A percentile compares a stretch with the other conserved stretches of the same genome.
phyloP scores from a whole-genome alignment of 2,888 invertebrate species.

The Drosophila tanythrix region DNA sequence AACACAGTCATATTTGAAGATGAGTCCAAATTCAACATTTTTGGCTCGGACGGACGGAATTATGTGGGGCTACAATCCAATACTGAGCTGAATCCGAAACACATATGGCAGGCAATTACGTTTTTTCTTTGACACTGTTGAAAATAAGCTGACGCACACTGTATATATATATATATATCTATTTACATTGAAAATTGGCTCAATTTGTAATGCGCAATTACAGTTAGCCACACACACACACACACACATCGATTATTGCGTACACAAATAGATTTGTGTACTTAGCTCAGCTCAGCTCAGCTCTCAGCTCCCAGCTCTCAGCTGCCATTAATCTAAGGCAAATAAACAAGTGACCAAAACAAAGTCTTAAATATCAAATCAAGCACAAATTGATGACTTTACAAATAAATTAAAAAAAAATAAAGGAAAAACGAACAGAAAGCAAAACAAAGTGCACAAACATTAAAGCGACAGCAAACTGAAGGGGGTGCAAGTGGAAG shows the following conservation, averaged over 20 bases:
- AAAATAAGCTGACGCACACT: too few relatives aligned
- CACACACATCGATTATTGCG: neutral
- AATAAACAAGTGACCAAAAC: slow-evolving; percentile 10
- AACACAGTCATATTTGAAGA: too few relatives aligned
- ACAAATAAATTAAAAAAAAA: neutral
- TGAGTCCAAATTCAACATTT: too few relatives aligned
- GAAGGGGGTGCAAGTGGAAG: neutral
- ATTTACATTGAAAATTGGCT: neutral
- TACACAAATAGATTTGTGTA: neutral
- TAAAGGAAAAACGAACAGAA: neutral
- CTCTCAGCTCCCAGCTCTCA: neutral
- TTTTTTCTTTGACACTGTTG: too few relatives aligned
- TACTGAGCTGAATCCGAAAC: too few relatives aligned
- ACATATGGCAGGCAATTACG: too few relatives aligned
- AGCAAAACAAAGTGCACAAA: slow-evolving; percentile 5
- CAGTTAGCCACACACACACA: neutral
- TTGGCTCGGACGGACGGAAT: too few relatives aligned
- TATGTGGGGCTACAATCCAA: too few relatives aligned
- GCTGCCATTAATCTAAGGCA: neutral
- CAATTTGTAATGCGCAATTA: neutral
- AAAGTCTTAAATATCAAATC: slow-evolving; percentile 48
- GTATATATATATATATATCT: neutral
- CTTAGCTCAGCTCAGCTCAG: neutral
- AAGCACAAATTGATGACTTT: slow-evolving; percentile 52
- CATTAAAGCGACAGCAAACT: neutral